A percentile compares a stretch with the other conserved stretches of the same genome.
phyloP scores from a whole-genome alignment of 2,797 vertebrate genomes.

The Platalea minor region DNA sequence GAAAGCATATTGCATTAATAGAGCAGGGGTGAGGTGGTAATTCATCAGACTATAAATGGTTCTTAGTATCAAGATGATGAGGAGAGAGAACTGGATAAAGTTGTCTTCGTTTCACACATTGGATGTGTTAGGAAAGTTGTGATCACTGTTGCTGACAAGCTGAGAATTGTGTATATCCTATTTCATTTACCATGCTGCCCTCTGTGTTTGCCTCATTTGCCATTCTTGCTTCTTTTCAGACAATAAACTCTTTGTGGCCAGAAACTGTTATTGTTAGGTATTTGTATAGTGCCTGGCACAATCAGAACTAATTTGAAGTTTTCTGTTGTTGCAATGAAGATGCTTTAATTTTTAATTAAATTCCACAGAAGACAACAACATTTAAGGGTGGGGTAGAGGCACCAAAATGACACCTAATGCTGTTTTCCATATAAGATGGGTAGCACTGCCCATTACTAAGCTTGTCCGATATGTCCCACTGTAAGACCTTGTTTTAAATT shows the following conservation, averaged over 20 bases:
- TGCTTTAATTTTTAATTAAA: not conserved
- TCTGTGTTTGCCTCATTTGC: constrained; percentile 14
- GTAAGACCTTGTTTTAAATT: not conserved
- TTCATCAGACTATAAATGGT: not conserved
- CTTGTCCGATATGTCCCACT: not conserved
- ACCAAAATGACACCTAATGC: not conserved
- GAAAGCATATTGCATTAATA: constrained; percentile 24
- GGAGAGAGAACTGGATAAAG: not conserved
- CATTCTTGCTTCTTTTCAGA: constrained; percentile 8
- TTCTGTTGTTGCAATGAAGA: not conserved
- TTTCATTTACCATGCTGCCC: not conserved
- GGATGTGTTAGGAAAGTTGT: not conserved
- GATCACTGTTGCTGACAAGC: not conserved
- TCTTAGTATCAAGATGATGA: not conserved
- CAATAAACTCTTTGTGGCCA: constrained; percentile 9
- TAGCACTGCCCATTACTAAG: not conserved
- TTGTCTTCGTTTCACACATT: not conserved
- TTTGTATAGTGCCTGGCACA: constrained; percentile 53
- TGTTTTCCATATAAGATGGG: not conserved
- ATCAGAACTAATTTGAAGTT: not conserved
- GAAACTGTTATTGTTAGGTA: constrained; percentile 28
- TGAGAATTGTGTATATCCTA: not conserved
- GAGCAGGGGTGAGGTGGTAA: not conserved
- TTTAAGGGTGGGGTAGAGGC: not conserved
- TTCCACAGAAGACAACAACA: not conserved